Percentiles rank a stretch among this genome's conserved stretches.
These are phyloP conservation scores for Teleiodes luculella DNA, from an alignment of 2,888 invertebrate genomes.

Conservation along the genomic window DNA sequence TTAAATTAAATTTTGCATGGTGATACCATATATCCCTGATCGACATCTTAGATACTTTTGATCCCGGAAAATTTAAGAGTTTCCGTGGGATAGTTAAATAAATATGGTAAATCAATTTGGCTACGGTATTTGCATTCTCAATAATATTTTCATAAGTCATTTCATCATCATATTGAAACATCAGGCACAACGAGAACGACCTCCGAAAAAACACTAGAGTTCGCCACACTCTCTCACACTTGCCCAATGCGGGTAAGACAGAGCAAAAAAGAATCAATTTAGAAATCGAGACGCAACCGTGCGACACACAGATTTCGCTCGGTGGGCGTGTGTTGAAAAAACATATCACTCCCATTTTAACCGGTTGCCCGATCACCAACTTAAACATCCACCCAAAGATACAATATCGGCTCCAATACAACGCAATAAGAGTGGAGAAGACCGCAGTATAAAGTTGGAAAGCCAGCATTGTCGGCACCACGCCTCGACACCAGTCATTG, in stretches of 20 bases:
- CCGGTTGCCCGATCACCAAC: conserved; percentile 52
- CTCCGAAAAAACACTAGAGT: neutral
- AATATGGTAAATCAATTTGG: too few relatives aligned
- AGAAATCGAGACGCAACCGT: conserved; percentile 54
- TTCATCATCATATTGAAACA: too few relatives aligned
- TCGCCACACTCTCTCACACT: neutral
- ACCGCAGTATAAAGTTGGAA: conserved; percentile 37
- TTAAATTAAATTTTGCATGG: too few relatives aligned
- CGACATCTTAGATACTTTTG: too few relatives aligned
- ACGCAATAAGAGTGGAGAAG: conserved; percentile 41
- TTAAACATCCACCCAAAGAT: conserved; percentile 30
- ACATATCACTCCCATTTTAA: conserved; percentile 74
- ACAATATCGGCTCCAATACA: conserved; percentile 41
- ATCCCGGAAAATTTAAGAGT: too few relatives aligned
- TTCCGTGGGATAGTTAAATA: too few relatives aligned
- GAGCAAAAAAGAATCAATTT: conserved; percentile 40
- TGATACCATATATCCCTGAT: too few relatives aligned
- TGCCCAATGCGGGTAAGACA: neutral
- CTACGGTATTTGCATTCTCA: too few relatives aligned
- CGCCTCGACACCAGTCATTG: conserved; percentile 78
- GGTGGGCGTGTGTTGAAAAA: conserved; percentile 74
- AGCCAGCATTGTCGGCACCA: conserved; percentile 58
- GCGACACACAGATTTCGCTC: conserved; percentile 50
- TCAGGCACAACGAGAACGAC: neutral
- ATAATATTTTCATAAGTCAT: too few relatives aligned